Percentiles rank a stretch among this genome's conserved stretches.
Conservation (phyloP, 2,797 vertebrate species). For the Enteromius anoplus region DNA sequence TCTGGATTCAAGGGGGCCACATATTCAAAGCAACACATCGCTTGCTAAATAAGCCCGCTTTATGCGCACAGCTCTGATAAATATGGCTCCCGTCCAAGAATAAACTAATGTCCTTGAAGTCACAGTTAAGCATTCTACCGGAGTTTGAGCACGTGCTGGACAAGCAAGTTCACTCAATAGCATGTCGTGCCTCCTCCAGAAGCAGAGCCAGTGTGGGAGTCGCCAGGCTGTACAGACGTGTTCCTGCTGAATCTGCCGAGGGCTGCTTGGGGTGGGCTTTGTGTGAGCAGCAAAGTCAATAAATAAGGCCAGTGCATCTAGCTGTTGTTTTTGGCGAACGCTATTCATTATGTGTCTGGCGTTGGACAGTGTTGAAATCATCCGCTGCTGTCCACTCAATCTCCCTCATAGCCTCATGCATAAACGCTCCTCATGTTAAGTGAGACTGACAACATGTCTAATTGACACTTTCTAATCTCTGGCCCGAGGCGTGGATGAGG, state of each 20-base stretch:
- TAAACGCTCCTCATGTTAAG: conserved; percentile 51
- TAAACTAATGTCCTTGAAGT: conserved; percentile 39
- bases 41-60: conserved; percentile 40
- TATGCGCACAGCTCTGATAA: conserved; percentile 40
- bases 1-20: conserved; percentile 44
- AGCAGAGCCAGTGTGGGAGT: neutral
- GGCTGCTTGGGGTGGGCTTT: neutral
- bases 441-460: conserved; percentile 63
- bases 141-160: conserved; percentile 12
- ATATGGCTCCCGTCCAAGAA: conserved; percentile 35
- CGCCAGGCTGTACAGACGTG: neutral
- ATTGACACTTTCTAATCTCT: conserved; percentile 59
- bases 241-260: neutral
- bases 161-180: conserved; percentile 10
- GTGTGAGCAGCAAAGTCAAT: conserved; percentile 3
- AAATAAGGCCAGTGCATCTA: conserved; percentile 6
- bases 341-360: conserved; percentile 28
- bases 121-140: conserved; percentile 6
- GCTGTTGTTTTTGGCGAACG: conserved; percentile 31
- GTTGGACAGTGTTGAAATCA: conserved; percentile 39
- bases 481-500: conserved; percentile 48
- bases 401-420: conserved; percentile 45
- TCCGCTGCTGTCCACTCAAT: conserved; percentile 33
- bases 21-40: conserved; percentile 35
- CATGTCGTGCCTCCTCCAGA: neutral